phyloP scores from a whole-genome alignment of 2,888 invertebrate genomes.

The Tribolium freemani region DNA sequence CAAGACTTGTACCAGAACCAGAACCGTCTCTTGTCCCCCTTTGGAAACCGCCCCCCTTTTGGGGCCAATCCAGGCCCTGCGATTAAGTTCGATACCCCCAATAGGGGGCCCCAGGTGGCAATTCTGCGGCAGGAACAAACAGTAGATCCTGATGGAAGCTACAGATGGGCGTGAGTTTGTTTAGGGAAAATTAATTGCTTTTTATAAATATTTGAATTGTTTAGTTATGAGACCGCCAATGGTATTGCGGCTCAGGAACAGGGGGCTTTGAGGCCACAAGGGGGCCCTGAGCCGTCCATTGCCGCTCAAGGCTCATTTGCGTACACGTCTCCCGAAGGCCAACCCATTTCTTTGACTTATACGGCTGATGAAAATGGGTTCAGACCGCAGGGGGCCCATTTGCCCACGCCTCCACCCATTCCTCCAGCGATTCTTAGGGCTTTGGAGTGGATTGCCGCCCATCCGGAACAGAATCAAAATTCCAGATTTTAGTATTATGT shows the following conservation, averaged over 20 bases:
- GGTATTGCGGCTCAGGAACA: conserved; percentile 75
- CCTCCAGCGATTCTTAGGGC: conserved; percentile 73
- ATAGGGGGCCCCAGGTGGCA: conserved; percentile 58
- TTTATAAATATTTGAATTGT: conserved; percentile 41
- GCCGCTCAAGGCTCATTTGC: conserved; percentile 70
- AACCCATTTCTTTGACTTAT: conserved; percentile 69
- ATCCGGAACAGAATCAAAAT: conserved; percentile 13
- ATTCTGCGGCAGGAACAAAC: conserved; percentile 67
- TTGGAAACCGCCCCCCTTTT: conserved; percentile 11
- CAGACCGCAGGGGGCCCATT: conserved; percentile 69
- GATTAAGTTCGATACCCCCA: conserved; percentile 21
- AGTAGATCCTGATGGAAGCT: conserved; percentile 68
- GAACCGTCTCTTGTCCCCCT: conserved; percentile 25
- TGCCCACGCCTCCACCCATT: conserved; percentile 65
- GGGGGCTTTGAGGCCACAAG: conserved; percentile 70
- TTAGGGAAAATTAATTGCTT: neutral
- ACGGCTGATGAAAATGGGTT: conserved; percentile 72
- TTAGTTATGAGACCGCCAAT: conserved; percentile 74
- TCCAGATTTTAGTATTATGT: neutral
- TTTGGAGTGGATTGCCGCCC: conserved; percentile 68
- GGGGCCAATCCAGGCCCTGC: conserved; percentile 19
- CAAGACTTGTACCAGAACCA: conserved; percentile 11
- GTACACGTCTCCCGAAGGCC: conserved; percentile 73
- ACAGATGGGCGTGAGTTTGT: conserved; percentile 67
- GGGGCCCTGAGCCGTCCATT: conserved; percentile 66